A percentile compares a stretch with the other conserved stretches of the same genome.
These are phyloP conservation scores for Agrilus mali DNA, from an alignment of 2,888 invertebrate genomes.

Conservation along the genomic window DNA sequence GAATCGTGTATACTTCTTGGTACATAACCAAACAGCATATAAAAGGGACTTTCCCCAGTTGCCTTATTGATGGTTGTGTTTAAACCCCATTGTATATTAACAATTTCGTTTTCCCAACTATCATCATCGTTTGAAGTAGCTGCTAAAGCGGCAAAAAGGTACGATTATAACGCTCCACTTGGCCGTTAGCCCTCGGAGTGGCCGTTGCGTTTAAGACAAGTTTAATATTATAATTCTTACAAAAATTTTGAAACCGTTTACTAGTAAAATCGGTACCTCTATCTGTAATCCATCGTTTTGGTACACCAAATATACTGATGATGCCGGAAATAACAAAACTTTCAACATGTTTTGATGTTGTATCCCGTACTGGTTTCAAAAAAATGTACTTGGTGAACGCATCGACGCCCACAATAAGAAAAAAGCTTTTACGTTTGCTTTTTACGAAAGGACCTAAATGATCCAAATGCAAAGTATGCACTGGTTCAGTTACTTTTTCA, in stretches of 20 bases:
- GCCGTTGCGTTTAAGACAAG: slow-evolving; percentile 16
- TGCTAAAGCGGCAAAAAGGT: slow-evolving; percentile 1
- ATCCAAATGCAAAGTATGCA: slow-evolving; percentile 18
- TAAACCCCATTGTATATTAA: slow-evolving; percentile 2
- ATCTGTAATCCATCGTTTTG: too few relatives aligned
- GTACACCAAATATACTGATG: too few relatives aligned
- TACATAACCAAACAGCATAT: too few relatives aligned
- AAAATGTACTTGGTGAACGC: too few relatives aligned
- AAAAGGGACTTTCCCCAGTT: slow-evolving; percentile 2
- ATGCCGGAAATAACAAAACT: too few relatives aligned
- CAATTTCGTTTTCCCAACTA: neutral
- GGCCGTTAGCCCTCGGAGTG: slow-evolving; percentile 14
- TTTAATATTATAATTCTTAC: slow-evolving; percentile 15
- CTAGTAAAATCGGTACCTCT: slow-evolving; percentile 22
- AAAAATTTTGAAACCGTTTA: slow-evolving; percentile 19
- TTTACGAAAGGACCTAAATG: too few relatives aligned
- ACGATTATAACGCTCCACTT: slow-evolving; percentile 4
- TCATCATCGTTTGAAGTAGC: slow-evolving; percentile 1
- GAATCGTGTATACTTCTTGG: too few relatives aligned
- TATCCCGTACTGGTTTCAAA: too few relatives aligned
- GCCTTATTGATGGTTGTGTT: slow-evolving; percentile 3
- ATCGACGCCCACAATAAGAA: too few relatives aligned
- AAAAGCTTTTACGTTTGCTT: too few relatives aligned
- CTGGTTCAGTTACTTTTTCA: slow-evolving; percentile 14
- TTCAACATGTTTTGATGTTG: neutral